Percentiles rank a stretch among this genome's conserved stretches.
These are phyloP conservation scores for Pomacea maculata DNA, from an alignment of 1,140 invertebrate species.

Conservation along the genomic window DNA sequence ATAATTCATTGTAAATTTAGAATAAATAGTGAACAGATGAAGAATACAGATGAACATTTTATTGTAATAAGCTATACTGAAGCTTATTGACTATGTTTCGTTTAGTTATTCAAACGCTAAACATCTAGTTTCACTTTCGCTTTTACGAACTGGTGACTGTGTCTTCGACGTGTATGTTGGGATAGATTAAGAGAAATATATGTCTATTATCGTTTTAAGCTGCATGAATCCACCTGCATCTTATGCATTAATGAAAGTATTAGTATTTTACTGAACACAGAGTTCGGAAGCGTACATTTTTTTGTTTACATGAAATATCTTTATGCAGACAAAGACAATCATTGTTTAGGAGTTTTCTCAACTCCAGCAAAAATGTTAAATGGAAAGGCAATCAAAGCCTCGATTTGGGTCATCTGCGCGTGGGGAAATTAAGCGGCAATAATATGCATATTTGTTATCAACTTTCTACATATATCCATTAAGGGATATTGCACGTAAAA, in stretches of 20 bases:
- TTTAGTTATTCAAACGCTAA: background rate
- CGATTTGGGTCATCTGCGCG: too few relatives aligned
- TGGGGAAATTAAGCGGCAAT: too few relatives aligned
- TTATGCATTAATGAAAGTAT: background rate
- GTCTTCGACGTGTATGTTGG: background rate
- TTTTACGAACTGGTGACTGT: background rate
- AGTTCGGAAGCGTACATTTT: background rate
- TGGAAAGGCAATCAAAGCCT: too few relatives aligned
- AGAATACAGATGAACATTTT: background rate
- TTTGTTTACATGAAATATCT: background rate
- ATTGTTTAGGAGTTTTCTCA: background rate
- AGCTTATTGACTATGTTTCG: background rate
- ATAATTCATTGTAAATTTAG: slow-evolving; percentile 3
- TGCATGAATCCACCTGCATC: background rate
- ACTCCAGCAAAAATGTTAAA: too few relatives aligned
- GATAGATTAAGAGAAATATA: background rate
- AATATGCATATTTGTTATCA: too few relatives aligned
- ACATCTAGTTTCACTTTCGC: slow-evolving; percentile 21
- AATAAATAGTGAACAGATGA: background rate
- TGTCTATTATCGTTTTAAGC: background rate
- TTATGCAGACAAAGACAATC: background rate
- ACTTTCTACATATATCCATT: too few relatives aligned
- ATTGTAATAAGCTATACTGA: background rate
- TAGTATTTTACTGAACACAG: background rate
- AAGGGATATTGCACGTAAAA: too few relatives aligned